Evolutionary conservation across 2,888 invertebrate genomes (phyloP).

Genomic region (Lithophane semibrunnea): DNA sequence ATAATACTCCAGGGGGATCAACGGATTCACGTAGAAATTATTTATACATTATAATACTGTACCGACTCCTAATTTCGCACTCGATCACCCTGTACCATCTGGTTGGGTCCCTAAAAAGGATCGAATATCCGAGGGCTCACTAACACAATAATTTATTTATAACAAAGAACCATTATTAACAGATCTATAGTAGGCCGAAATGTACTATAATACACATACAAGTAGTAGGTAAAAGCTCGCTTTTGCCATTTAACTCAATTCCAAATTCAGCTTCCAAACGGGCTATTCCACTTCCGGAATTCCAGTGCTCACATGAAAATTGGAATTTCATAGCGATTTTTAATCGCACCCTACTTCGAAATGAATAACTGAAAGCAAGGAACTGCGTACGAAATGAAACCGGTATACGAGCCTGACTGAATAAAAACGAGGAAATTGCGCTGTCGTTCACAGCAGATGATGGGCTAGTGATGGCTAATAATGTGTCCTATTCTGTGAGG

Average conservation of each 20-base stretch:
- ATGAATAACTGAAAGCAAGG: slow-evolving; percentile 50
- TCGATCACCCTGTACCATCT: slow-evolving; percentile 45
- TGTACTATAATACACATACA: slow-evolving; percentile 19
- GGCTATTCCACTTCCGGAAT: slow-evolving; percentile 35
- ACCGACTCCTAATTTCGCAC: slow-evolving; percentile 43
- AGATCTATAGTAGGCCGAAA: slow-evolving; percentile 25
- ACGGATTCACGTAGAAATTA: slow-evolving; percentile 25
- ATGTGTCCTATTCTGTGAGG: slow-evolving; percentile 48
- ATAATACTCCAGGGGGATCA: neutral
- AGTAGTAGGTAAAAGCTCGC: slow-evolving; percentile 11
- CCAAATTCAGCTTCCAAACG: slow-evolving; percentile 38
- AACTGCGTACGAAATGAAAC: slow-evolving; percentile 51
- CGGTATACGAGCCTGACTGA: slow-evolving; percentile 37
- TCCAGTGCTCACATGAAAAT: slow-evolving; percentile 54
- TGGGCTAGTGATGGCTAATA: slow-evolving; percentile 61
- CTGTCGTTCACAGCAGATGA: slow-evolving; percentile 59
- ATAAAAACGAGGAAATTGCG: slow-evolving; percentile 66
- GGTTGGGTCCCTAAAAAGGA: slow-evolving; percentile 46
- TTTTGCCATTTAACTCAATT: slow-evolving; percentile 29
- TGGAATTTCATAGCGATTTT: slow-evolving; percentile 58
- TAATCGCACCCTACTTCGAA: slow-evolving; percentile 56
- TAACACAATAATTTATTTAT: slow-evolving; percentile 52
- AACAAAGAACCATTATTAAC: slow-evolving; percentile 38
- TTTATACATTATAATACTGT: slow-evolving; percentile 33
- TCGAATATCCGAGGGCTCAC: slow-evolving; percentile 29